Evolutionary conservation across 1,140 invertebrate genomes (phyloP).

Genomic region (Nephotettix cincticeps): DNA sequence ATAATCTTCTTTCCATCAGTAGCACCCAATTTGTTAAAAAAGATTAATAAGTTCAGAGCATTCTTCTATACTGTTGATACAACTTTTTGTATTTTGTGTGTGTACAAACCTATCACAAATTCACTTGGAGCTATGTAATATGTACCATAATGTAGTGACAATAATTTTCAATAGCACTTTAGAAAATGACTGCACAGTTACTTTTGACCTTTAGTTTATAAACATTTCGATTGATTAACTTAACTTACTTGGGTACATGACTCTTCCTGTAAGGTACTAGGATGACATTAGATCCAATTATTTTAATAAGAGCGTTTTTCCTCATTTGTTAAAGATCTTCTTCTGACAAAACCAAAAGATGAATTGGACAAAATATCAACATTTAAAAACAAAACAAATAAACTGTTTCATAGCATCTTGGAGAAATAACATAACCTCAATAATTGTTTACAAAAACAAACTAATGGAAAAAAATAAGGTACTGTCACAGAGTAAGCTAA

Average conservation of each 20-base stretch:
- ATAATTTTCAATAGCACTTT: slow-evolving; percentile 2
- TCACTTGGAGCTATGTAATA: background rate
- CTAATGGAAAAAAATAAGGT: no score
- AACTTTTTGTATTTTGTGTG: background rate
- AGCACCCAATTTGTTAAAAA: no score
- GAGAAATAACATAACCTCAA: no score
- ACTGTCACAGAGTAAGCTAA: no score
- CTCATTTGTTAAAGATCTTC: no score
- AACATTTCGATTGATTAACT: slow-evolving; percentile 28
- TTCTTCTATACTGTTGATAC: background rate
- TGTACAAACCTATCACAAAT: background rate
- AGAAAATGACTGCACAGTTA: slow-evolving; percentile 9
- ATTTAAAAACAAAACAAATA: no score
- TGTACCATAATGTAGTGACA: slow-evolving; percentile 17
- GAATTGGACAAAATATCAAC: no score
- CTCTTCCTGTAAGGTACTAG: slow-evolving; percentile 67
- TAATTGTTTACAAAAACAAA: no score
- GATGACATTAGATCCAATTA: slow-evolving; percentile 60
- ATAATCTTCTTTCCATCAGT: no score
- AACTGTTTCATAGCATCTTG: no score
- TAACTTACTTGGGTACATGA: slow-evolving; percentile 66
- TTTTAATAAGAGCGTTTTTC: slow-evolving; percentile 59
- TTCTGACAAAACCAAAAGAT: no score
- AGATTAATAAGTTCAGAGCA: no score
- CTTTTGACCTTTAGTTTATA: slow-evolving; percentile 12